Base-by-base conservation (phyloP, 1,140 invertebrate genomes). In the Theocolax elegans region DNA sequence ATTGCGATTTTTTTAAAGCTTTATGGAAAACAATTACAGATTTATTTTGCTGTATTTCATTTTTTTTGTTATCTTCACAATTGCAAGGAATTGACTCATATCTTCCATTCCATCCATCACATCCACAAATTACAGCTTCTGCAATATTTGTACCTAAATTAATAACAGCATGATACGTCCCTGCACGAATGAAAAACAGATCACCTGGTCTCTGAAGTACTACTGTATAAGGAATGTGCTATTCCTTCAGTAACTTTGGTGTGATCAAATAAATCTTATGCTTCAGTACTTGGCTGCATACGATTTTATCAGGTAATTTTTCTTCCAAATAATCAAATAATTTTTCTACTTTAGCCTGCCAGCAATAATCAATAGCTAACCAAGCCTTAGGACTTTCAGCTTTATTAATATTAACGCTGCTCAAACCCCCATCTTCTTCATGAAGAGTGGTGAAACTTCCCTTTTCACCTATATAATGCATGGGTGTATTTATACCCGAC, bases 361-460 rank as follows among this genome's bases (percentile, higher is more conserved):
- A 54, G 27, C 17, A 1, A 31, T 54, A 54, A 54, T 27, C 12
- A 8, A 29, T 31, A 2, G 29, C 51, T 2, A 54, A 3, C 51
- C 51, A 54, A 3, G 29, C 29, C 15, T 54, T 54, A 7, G 2
- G 17, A 3, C 13, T 17, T 27, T 25, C 51, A 29, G 7, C 3
- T 29, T 54, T 54, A 10, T 29, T 9, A 2, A 54, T 1, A n/a
- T 54, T 54, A n/a, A 48, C 4, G 19, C 46, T 48, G 21, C 46
- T 48, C 12, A 48, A 21, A 6, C 46, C n/a, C 4, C 51, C 51
- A 54, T 54, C 51, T 29, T 54, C 51, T 17, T 29, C 51, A 54
- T 54, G 51, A 13, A 54, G 10, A 29, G 51, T 2, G 4, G 51
- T 54, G 29, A 15, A 54, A 19, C 51, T 54, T 29, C 29, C 29